Evolutionary conservation across 1,140 invertebrate species (phyloP).

Genomic region (Steinernema khuongi): DNA sequence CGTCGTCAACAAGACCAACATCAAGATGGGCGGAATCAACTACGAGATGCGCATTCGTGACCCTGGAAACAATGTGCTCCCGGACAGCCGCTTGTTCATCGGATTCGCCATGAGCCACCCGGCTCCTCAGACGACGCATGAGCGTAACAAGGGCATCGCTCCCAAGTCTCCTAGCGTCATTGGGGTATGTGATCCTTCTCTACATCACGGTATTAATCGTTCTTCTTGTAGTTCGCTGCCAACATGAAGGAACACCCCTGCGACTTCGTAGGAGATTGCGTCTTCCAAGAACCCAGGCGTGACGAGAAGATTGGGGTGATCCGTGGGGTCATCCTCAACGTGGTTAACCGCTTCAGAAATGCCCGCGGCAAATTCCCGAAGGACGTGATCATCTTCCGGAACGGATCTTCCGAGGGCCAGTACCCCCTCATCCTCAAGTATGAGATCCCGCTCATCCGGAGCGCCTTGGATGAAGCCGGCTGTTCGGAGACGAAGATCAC

Average conservation of each 20-base stretch:
- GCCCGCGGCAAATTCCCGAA: slow-evolving; percentile 10
- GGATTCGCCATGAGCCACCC: slow-evolving; percentile 38
- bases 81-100: slow-evolving; percentile 25
- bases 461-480: neutral
- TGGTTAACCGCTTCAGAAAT: slow-evolving; percentile 14
- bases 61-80: slow-evolving; percentile 17
- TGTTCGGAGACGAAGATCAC: slow-evolving; percentile 26
- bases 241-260: slow-evolving; percentile 23
- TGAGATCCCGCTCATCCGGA: slow-evolving; percentile 28
- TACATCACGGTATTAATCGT: neutral
- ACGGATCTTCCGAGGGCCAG: slow-evolving; percentile 32
- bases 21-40: slow-evolving; percentile 40
- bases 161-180: slow-evolving; percentile 22
- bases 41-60: slow-evolving; percentile 23
- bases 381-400: slow-evolving; percentile 33
- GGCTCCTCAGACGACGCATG: slow-evolving; percentile 21
- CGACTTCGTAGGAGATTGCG: slow-evolving; percentile 40
- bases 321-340: slow-evolving; percentile 18
- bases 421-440: slow-evolving; percentile 27
- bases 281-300: slow-evolving; percentile 22
- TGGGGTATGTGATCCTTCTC: slow-evolving; percentile 23
- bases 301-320: slow-evolving; percentile 27
- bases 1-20: slow-evolving; percentile 37
- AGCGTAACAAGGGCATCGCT: neutral
- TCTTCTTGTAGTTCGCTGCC: slow-evolving; percentile 28